Evolutionary conservation across 2,888 invertebrate genomes (phyloP).

Genomic region (Rotaria magnacalcarata): DNA sequence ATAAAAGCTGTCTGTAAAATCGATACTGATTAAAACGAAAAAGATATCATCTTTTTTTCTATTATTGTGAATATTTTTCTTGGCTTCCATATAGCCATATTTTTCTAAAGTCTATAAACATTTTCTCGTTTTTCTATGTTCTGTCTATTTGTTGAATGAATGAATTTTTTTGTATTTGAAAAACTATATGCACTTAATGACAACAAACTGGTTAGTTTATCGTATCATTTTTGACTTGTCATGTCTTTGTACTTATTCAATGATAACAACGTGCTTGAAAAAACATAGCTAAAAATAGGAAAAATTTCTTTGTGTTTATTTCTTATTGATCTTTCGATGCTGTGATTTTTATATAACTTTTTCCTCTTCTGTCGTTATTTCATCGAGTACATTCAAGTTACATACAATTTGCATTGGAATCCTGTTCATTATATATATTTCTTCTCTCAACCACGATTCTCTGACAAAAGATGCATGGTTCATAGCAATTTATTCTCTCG

Average conservation of each 20-base stretch:
- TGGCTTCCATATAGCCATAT: neutral
- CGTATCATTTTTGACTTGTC: neutral
- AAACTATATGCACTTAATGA: neutral
- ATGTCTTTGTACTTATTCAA: neutral
- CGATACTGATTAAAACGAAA: neutral
- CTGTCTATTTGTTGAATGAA: neutral
- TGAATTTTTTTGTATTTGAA: neutral
- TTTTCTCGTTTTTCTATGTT: neutral
- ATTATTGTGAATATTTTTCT: neutral
- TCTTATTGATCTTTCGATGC: neutral
- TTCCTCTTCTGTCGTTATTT: neutral
- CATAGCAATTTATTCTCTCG: neutral
- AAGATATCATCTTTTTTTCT: neutral
- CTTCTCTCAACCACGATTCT: neutral
- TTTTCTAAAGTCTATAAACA: neutral
- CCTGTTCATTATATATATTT: too few species aligned
- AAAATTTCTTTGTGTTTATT: neutral
- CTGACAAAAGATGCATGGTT: neutral
- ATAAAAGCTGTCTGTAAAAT: conserved; percentile 40
- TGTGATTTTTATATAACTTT: conserved; percentile 19
- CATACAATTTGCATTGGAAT: neutral
- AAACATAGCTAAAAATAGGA: neutral
- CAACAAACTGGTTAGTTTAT: neutral
- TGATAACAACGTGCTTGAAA: neutral
- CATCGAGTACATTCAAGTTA: neutral